These are phyloP conservation scores for Erinaceus europaeus DNA, from an alignment of 2,113 vertebrate genomes.

Conservation along the genomic window DNA sequence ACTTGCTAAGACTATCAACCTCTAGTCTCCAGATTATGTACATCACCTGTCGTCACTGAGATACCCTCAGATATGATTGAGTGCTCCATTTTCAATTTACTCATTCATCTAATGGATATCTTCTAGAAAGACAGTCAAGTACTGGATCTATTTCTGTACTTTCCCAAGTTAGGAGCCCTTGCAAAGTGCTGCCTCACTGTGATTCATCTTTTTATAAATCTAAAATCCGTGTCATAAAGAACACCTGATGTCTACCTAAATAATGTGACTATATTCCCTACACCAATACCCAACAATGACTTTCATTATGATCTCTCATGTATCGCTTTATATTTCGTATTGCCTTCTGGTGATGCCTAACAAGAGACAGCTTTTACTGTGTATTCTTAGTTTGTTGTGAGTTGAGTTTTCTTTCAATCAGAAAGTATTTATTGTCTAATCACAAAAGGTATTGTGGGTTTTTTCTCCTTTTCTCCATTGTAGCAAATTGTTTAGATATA, in stretches of 20 bases:
- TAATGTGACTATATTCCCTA: neutral
- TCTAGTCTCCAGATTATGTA: neutral
- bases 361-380: no score
- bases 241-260: neutral
- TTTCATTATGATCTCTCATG: neutral
- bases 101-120: neutral
- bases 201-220: neutral
- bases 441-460: no score
- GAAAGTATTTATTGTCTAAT: no score
- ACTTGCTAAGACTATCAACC: neutral
- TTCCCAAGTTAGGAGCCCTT: constrained; percentile 4
- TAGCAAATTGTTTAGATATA: no score
- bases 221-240: neutral
- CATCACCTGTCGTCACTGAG: neutral
- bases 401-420: no score
- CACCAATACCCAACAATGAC: neutral
- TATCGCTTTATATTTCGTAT: neutral
- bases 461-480: no score
- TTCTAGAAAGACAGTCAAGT: neutral
- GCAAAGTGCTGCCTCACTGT: neutral
- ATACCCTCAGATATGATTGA: neutral
- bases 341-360: neutral
- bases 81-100: neutral
- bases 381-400: no score
- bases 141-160: neutral